Percentiles rank a stretch among this genome's conserved stretches.
These are phyloP conservation scores for Sylvia borin DNA, from an alignment of 2,797 vertebrate genomes.

Conservation along the genomic window DNA sequence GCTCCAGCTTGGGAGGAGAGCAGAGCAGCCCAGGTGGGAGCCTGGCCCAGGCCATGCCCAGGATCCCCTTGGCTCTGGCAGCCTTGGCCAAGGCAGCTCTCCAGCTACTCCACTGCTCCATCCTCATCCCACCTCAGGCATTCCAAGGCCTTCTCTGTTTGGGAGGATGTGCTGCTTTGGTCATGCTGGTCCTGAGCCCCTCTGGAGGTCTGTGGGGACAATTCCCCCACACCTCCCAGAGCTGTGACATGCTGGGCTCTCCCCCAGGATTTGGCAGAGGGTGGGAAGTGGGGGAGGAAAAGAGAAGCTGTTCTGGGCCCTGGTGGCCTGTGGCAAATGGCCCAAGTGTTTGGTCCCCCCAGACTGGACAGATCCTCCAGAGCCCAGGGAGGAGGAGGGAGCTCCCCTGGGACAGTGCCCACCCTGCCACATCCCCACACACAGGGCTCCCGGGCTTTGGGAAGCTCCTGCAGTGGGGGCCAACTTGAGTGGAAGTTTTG, in stretches of 20 bases:
- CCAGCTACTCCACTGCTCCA: neutral
- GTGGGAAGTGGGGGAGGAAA: neutral
- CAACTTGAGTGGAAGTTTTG: neutral
- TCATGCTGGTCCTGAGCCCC: neutral
- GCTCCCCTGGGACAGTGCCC: neutral
- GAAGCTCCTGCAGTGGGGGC: neutral
- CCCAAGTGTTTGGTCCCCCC: neutral
- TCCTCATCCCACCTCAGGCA: neutral
- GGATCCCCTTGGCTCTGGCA: neutral
- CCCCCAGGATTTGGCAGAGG: neutral
- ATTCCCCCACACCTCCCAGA: neutral
- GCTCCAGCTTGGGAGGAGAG: neutral
- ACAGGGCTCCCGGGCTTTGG: accelerated
- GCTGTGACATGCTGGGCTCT: neutral
- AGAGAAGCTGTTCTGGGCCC: neutral
- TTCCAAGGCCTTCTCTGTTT: neutral
- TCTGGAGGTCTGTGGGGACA: neutral
- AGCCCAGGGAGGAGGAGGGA: neutral
- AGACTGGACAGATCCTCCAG: neutral
- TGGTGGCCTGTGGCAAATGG: neutral
- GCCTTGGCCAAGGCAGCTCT: neutral
- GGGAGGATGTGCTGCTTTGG: neutral
- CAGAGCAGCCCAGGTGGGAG: neutral
- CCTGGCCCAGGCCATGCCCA: neutral
- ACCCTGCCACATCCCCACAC: accelerated